Conservation (phyloP, 1,140 invertebrate species). For the Heliconius nattereri region DNA sequence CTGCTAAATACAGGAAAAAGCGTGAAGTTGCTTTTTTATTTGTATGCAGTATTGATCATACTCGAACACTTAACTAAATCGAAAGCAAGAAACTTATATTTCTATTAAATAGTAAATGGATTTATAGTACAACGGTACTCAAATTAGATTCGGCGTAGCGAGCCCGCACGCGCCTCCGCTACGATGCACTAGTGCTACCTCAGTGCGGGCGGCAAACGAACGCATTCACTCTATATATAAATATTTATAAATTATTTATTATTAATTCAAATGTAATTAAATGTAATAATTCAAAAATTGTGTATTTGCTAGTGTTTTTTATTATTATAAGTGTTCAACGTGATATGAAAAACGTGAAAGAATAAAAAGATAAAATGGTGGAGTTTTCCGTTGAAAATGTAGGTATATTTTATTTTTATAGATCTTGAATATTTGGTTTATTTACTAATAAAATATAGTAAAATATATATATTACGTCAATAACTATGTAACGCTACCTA, state of each 20-base stretch:
- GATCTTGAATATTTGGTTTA: background rate
- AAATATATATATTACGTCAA: background rate
- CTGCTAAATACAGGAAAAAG: too few species aligned
- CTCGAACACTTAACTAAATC: too few species aligned
- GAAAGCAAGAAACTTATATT: background rate
- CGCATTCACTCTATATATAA: conserved; percentile 48
- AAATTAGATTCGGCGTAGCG: conserved; percentile 46
- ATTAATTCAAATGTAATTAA: background rate
- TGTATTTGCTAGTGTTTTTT: background rate
- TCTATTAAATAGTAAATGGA: conserved; percentile 15
- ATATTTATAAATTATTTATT: background rate
- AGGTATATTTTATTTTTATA: background rate
- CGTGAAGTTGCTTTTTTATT: too few species aligned
- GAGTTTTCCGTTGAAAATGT: conserved; percentile 70
- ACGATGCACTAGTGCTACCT: conserved; percentile 37
- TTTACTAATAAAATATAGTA: background rate
- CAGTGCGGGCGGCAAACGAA: conserved; percentile 41
- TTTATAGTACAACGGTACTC: conserved; percentile 26
- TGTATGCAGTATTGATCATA: too few species aligned
- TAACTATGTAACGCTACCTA: too few species aligned
- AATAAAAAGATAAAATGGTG: conserved; percentile 58
- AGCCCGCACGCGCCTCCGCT: conserved; percentile 35
- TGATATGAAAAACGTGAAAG: background rate
- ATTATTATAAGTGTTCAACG: conserved; percentile 1
- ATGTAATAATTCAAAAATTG: conserved; percentile 15